A percentile compares a stretch with the other conserved stretches of the same genome.
Conservation (phyloP, 1,140 invertebrate genomes). For the Dinoponera quadriceps region DNA sequence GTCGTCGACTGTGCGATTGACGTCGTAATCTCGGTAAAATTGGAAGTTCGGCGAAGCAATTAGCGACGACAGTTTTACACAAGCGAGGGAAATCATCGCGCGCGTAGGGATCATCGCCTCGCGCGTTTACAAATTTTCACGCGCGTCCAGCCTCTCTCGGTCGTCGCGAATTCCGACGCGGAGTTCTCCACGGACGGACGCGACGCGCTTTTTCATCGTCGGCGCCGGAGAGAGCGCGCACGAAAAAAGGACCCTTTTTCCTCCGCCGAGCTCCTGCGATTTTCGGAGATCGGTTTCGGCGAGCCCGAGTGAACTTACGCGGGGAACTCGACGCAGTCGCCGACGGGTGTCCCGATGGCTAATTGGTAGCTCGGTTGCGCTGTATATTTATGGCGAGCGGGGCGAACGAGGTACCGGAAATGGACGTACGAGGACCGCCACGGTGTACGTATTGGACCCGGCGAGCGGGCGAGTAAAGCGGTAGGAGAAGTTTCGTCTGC, state of each 20-base stretch:
- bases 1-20: no score
- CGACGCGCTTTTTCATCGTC: neutral
- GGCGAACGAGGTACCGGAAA: slow-evolving; percentile 70
- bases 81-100: no score
- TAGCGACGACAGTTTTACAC: no score
- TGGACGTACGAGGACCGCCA: slow-evolving; percentile 57
- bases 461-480: slow-evolving; percentile 47
- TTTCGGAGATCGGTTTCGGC: slow-evolving; percentile 50
- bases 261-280: slow-evolving; percentile 49
- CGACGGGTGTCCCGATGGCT: slow-evolving; percentile 72
- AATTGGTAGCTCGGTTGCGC: slow-evolving; percentile 74
- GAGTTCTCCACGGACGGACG: neutral
- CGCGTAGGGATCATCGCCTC: no score
- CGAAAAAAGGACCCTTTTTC: slow-evolving; percentile 8
- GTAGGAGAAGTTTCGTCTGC: slow-evolving; percentile 72
- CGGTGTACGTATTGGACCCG: slow-evolving; percentile 54
- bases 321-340: slow-evolving; percentile 25
- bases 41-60: neutral
- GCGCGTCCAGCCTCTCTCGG: no score
- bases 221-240: neutral
- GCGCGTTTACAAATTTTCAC: no score
- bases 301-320: slow-evolving; percentile 60
- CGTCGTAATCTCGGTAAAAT: neutral
- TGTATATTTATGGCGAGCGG: slow-evolving; percentile 71
- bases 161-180: neutral